Conservation (phyloP, 1,140 invertebrate species). For the Drosophila saltans region DNA sequence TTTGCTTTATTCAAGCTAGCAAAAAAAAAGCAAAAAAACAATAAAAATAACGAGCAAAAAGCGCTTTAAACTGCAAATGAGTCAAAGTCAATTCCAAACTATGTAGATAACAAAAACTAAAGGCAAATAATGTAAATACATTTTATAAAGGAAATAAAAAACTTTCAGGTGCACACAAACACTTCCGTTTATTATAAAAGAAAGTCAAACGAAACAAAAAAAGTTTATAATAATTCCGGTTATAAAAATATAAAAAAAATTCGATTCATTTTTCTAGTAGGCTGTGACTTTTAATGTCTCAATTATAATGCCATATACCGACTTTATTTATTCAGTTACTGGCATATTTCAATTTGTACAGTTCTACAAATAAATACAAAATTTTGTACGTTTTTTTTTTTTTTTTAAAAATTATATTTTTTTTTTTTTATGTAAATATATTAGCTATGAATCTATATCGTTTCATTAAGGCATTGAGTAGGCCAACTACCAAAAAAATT, state of each 20-base stretch:
- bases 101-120: constrained; percentile 20
- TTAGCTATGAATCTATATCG: not conserved
- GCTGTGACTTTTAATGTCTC: not conserved
- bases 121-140: constrained; percentile 39
- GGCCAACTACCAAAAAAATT: not conserved
- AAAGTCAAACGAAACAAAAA: constrained; percentile 39
- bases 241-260: not conserved
- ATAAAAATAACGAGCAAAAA: constrained; percentile 37
- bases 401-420: not conserved
- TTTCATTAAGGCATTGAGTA: not conserved
- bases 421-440: not conserved
- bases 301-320: no score
- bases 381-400: not conserved
- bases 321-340: not conserved
- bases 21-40: not conserved
- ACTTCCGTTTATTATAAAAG: constrained; percentile 27
- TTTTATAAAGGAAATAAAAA: constrained; percentile 32
- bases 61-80: constrained; percentile 52
- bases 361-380: not conserved
- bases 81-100: constrained; percentile 31
- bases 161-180: constrained; percentile 27
- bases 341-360: not conserved
- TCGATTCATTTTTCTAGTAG: not conserved
- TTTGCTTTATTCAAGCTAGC: constrained; percentile 23
- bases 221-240: constrained; percentile 30